Percentiles rank a stretch among this genome's conserved stretches.
These are phyloP conservation scores for Plebejus argus DNA, from an alignment of 2,888 invertebrate species.

Conservation along the genomic window DNA sequence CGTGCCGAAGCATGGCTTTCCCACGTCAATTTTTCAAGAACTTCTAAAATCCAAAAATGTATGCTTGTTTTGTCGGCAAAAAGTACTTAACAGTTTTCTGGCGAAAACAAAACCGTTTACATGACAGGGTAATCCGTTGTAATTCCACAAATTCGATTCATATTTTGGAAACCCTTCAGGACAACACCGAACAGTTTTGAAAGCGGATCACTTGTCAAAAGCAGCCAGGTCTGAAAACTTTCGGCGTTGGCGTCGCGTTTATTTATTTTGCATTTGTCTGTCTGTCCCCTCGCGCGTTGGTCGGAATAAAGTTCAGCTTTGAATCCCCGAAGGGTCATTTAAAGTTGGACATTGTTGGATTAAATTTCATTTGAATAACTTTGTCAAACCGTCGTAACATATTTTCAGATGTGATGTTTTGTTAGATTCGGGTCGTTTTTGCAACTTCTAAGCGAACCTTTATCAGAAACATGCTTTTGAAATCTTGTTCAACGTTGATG, in stretches of 20 bases:
- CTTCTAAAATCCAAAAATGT: not conserved
- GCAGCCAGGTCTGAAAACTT: slow-evolving; percentile 18
- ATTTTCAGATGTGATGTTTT: not conserved
- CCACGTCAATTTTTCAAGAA: too few species aligned
- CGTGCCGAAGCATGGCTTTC: too few species aligned
- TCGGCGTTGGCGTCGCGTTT: slow-evolving; percentile 1
- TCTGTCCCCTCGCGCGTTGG: not conserved
- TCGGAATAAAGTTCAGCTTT: slow-evolving; percentile 1
- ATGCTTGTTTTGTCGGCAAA: too few species aligned
- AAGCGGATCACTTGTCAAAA: slow-evolving; percentile 22
- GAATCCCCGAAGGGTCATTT: slow-evolving; percentile 1
- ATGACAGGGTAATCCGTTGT: not conserved
- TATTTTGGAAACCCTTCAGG: not conserved
- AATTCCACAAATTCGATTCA: not conserved
- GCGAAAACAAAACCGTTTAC: too few species aligned
- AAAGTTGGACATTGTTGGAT: not conserved
- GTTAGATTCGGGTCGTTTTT: not conserved
- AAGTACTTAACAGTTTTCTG: too few species aligned
- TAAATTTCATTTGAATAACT: slow-evolving; percentile 19
- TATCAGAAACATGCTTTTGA: not conserved
- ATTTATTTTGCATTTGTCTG: slow-evolving; percentile 28
- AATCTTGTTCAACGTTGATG: not conserved
- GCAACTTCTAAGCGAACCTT: not conserved
- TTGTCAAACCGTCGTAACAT: not conserved
- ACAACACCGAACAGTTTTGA: slow-evolving; percentile 4